These are phyloP conservation scores for Siderastrea siderea DNA, from an alignment of 92 coral and sea anemone species.

Conservation along the genomic window DNA sequence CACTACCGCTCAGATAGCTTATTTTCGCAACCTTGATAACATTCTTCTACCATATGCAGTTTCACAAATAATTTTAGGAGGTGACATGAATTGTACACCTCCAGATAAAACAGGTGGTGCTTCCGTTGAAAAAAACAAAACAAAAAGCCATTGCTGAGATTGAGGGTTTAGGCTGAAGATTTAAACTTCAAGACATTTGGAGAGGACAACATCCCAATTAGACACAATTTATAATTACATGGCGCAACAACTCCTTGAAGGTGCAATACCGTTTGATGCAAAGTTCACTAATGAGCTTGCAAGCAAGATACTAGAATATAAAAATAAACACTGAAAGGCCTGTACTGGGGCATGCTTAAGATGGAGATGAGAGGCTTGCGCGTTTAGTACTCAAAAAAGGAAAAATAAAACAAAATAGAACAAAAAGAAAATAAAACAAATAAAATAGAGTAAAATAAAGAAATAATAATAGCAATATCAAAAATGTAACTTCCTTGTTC, in stretches of 20 bases:
- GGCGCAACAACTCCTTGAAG: constrained; percentile 8
- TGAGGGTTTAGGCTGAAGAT: too few relatives aligned
- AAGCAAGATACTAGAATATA: too few relatives aligned
- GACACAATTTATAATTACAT: background rate
- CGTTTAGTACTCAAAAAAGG: too few relatives aligned
- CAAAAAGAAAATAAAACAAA: too few relatives aligned
- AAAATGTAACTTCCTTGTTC: too few relatives aligned
- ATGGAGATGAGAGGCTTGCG: too few relatives aligned
- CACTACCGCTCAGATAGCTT: background rate
- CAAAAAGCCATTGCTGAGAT: background rate
- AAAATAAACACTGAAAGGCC: too few relatives aligned
- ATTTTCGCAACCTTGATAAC: background rate
- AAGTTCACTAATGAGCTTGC: too few relatives aligned
- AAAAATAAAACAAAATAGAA: too few relatives aligned
- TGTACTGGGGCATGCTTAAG: too few relatives aligned
- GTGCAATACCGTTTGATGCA: background rate
- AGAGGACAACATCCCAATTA: background rate
- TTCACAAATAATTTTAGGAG: background rate
- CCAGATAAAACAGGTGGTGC: constrained; percentile 12
- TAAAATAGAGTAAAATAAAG: too few relatives aligned
- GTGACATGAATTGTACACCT: constrained; percentile 13
- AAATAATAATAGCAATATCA: too few relatives aligned
- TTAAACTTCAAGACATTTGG: constrained; percentile 5
- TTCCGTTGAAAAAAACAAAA: background rate
- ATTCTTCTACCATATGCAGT: background rate